A percentile compares a stretch with the other conserved stretches of the same genome.
Evolutionary conservation across 2,113 vertebrate species (phyloP).

Genomic region (Murina feae): DNA sequence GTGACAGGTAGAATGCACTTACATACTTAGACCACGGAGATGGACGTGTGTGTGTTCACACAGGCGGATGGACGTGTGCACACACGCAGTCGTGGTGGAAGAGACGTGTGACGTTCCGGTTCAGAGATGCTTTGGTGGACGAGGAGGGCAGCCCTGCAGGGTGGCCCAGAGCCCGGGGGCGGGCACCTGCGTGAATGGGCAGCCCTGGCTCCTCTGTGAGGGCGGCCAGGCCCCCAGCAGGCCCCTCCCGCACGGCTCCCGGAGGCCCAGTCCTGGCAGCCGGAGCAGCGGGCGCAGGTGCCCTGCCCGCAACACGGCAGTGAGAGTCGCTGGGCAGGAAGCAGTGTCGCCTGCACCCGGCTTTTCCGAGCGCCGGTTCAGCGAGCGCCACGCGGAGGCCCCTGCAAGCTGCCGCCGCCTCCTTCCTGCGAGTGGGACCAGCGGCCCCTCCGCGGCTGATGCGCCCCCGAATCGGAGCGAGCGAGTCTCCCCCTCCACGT

Average conservation of each 20-base stretch:
- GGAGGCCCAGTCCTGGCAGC: accelerated
- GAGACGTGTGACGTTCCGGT: not conserved
- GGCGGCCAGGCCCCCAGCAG: too few species aligned
- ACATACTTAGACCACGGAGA: not conserved
- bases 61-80: accelerated
- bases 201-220: not conserved
- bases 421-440: not conserved
- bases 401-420: accelerated
- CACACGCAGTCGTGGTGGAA: not conserved
- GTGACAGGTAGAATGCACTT: not conserved
- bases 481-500: conserved; percentile 53
- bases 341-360: accelerated
- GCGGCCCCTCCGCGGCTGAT: not conserved
- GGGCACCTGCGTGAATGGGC: accelerated
- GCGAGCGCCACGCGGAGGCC: accelerated
- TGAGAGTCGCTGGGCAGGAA: not conserved
- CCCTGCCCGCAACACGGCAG: not conserved
- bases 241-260: too few species aligned
- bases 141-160: not conserved
- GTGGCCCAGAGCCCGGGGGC: not conserved
- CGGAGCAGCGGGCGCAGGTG: too few species aligned
- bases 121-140: not conserved
- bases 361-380: accelerated
- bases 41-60: accelerated
- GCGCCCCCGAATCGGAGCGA: conserved; percentile 51